Evolutionary conservation across 2,113 vertebrate species (phyloP), one percentile per base, ranked within the genome.

Genomic region (Trematomus loennbergii): DNA sequence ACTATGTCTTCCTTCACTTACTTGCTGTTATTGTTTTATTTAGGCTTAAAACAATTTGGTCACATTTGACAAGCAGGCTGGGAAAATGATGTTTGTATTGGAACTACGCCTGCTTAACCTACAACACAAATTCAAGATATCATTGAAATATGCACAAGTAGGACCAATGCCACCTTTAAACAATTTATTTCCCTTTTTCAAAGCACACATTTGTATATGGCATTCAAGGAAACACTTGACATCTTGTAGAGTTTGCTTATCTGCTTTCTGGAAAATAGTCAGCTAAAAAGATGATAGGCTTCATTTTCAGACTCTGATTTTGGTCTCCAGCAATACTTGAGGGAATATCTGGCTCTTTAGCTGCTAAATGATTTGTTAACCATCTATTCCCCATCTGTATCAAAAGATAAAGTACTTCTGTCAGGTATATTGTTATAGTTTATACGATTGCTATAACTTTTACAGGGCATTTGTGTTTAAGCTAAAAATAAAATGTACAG

Each of bases 31-130:
- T 72, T 40, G 45, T 69, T 72, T 61, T 53, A 60, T 62, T 68
- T 54, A 12, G 43, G 74, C 50, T 15, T 45, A n/a, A 82, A 43
- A 75, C 48, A 40, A 82, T 85, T 88, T 90, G 84, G 88, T 90
- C 88, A 85, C 72, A 71, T 84, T 84, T 72, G 40, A 74, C 86
- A 68, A 81, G 62, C 40, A 78, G 33, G 46, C 61, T 72, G 62
- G 68, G 29, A 58, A 33, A 57, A 52, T 63, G 40, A 69, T 12
- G 48, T 46, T 59, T 40, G 59, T 54, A 33, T 65, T 16, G 25
- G 9, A 80, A 75, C 52, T 49, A 63, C 3, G 3, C 6, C 67
- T 52, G 62, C 33, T 58, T 75, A 48, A 85, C 8, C 72, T 65
- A 82, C 53, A 75, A 76, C 77, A 87, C 66, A 81, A 49, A 81